phyloP scores from a whole-genome alignment of 2,888 invertebrate species.

The Nomada ferruginata region DNA sequence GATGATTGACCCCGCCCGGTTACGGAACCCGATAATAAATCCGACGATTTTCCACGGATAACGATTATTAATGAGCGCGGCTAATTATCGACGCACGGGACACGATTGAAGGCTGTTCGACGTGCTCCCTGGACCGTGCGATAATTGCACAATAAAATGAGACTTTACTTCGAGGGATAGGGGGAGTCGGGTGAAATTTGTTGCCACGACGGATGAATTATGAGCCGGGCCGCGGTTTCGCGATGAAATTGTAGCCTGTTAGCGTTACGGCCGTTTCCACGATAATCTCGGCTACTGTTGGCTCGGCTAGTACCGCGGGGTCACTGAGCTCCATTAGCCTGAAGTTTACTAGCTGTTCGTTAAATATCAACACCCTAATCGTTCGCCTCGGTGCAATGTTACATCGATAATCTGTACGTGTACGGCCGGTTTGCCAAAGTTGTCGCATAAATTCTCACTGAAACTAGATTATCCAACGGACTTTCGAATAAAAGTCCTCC shows the following conservation, averaged over 20 bases:
- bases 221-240: background rate
- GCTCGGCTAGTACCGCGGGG: background rate
- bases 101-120: background rate
- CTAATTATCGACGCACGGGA: constrained; percentile 13
- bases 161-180: background rate
- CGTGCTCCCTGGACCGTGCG: constrained; percentile 17
- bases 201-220: background rate
- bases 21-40: constrained; percentile 28
- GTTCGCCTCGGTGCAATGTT: background rate
- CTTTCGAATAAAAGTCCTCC: background rate
- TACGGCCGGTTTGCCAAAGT: no score
- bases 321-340: background rate
- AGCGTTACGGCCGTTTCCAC: background rate
- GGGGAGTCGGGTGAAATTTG: background rate
- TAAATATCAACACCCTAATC: background rate
- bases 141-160: background rate
- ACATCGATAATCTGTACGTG: background rate
- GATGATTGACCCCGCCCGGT: background rate
- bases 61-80: constrained; percentile 28
- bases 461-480: background rate
- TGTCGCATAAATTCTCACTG: background rate
- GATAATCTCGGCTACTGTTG: background rate
- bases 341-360: background rate
- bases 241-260: constrained; percentile 1
- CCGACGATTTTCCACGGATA: constrained; percentile 16